A percentile compares a stretch with the other conserved stretches of the same genome.
These are phyloP conservation scores for Bubalus kerabau DNA, from an alignment of 2,113 vertebrate genomes.

Conservation along the genomic window DNA sequence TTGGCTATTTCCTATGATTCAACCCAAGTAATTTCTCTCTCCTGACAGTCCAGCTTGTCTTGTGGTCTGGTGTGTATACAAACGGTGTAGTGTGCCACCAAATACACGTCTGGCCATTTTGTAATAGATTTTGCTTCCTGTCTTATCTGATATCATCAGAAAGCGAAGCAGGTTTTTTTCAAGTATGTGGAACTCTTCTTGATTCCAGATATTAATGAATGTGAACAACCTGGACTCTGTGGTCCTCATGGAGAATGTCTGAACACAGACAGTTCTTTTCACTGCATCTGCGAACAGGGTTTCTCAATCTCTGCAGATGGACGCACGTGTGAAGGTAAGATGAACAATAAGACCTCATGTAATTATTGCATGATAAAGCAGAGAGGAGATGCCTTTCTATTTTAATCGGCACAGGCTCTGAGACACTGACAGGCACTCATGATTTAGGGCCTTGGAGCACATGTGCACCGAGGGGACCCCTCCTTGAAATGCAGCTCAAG, in stretches of 20 bases:
- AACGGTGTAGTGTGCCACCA: background rate
- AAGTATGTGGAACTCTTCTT: background rate
- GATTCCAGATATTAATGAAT: conserved; percentile 92
- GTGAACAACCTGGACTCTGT: conserved; percentile 87
- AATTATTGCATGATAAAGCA: background rate
- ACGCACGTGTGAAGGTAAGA: conserved; percentile 89
- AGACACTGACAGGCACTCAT: background rate
- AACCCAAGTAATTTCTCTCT: background rate
- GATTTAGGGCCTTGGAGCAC: background rate
- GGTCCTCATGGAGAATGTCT: conserved; percentile 88
- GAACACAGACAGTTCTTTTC: conserved; percentile 91
- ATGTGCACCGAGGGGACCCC: background rate
- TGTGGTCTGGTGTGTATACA: background rate
- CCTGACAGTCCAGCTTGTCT: background rate
- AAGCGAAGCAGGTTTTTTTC: background rate
- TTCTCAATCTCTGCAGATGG: conserved; percentile 83
- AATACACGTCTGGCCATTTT: background rate
- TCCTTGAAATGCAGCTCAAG: background rate
- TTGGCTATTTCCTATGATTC: background rate
- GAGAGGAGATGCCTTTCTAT: background rate
- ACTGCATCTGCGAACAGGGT: conserved; percentile 90
- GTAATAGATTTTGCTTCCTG: background rate
- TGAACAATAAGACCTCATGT: background rate
- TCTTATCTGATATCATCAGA: background rate
- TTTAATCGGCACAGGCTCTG: background rate